Evolutionary conservation across 2,113 vertebrate species (phyloP), one percentile per base, ranked within the genome.

Genomic region (Phoxinus phoxinus): DNA sequence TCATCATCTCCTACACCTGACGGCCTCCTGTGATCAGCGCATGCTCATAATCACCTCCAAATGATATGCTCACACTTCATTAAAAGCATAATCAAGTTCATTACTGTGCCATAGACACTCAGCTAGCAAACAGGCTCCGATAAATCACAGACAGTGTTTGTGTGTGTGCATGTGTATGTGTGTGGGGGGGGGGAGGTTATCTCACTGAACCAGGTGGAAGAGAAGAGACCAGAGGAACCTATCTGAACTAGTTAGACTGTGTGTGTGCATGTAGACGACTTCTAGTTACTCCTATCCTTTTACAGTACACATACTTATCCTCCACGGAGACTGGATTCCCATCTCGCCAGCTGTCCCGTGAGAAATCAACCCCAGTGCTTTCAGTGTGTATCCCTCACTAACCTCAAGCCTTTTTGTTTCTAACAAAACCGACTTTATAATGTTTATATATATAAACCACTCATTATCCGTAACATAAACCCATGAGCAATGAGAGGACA

Each of bases 41-140:
- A 69, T 85, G 86, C 76, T 87, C 74, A 90, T 89, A 88, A 93
- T 94, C 93, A 93, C 90, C 88, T 93, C 92, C 89, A 91, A 90
- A 90, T 92, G 91, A 93, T 94, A 94, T 88, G 87, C 93, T 93
- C 93, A 94, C 94, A 95, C 93, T 94, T 94, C 93, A 95, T 95
- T 95, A 95, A 94, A 94, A 95, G 90, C 91, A 93, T 94, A 95
- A 95, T 94, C 94, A 93, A 93, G 89, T 95, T 94, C 94, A 95
- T 95, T 95, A 94, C 93, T 92, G 93, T 92, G 93, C 94, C 93
- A 94, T 93, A 93, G 93, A 94, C 91, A 88, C 92, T 93, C 94
- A 94, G 94, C 92, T 94, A 93, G 92, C 91, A 92, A 95, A 95
- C 92, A 89, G 90, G 89, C 91, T 88, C 91, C 84, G 88, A 95